Percentiles rank a stretch among this genome's conserved stretches.
phyloP scores from a whole-genome alignment of 2,113 vertebrate species.

The Ciconia maguari region DNA sequence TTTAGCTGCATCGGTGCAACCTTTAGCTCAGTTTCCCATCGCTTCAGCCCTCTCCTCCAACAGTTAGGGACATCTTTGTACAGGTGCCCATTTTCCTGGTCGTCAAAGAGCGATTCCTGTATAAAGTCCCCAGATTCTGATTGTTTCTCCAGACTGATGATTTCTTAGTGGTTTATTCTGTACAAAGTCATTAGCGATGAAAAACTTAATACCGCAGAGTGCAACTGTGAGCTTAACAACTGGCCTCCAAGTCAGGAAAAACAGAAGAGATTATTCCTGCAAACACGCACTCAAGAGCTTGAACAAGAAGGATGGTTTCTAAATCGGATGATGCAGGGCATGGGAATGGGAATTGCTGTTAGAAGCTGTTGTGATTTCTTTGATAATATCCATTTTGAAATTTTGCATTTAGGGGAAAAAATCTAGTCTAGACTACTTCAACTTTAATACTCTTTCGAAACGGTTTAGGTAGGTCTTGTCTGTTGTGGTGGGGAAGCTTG shows the following conservation, averaged over 20 bases:
- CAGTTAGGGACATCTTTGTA: not conserved
- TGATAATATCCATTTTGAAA: not conserved
- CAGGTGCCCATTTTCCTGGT: not conserved
- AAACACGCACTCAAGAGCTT: not conserved
- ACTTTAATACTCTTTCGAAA: fast-evolving
- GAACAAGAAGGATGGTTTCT: not conserved
- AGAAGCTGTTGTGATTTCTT: not conserved
- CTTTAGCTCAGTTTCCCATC: not conserved
- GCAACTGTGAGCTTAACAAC: not conserved
- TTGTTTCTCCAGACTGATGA: not conserved
- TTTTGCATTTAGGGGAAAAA: not conserved
- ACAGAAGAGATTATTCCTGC: not conserved
- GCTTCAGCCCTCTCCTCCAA: not conserved
- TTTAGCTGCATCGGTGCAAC: not conserved
- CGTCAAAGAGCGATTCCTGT: not conserved
- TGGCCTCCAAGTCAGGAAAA: not conserved
- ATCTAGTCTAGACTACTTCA: not conserved
- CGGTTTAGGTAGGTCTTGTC: not conserved
- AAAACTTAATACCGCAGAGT: not conserved
- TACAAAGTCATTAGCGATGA: not conserved
- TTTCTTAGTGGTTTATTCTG: not conserved
- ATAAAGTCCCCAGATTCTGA: not conserved
- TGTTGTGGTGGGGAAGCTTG: not conserved
- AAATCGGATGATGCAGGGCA: not conserved
- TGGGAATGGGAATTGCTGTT: not conserved